Percentiles rank a stretch among this genome's conserved stretches.
phyloP scores from a whole-genome alignment of 2,888 invertebrate genomes.

The Didymodactylos carnosus region DNA sequence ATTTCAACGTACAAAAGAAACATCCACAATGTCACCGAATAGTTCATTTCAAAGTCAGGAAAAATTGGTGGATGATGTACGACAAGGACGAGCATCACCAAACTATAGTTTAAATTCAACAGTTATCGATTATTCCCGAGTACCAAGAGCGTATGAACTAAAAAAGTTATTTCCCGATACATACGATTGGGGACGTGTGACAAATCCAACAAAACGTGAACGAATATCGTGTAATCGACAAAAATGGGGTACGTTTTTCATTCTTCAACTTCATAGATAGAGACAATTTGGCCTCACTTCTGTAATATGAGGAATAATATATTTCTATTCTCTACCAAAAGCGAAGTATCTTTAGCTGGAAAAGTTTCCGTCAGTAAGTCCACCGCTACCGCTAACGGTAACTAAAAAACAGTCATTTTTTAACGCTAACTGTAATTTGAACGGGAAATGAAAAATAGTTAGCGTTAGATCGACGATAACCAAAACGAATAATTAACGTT shows the following conservation, averaged over 20 bases:
- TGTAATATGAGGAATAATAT: too few species aligned
- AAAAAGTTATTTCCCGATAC: not conserved
- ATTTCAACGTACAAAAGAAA: not conserved
- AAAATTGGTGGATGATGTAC: not conserved
- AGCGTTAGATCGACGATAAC: too few species aligned
- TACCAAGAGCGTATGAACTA: not conserved
- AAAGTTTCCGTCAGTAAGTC: too few species aligned
- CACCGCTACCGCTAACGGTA: too few species aligned
- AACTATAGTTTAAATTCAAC: not conserved
- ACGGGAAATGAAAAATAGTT: too few species aligned
- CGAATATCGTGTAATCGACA: not conserved
- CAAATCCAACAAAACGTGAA: not conserved
- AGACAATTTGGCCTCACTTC: too few species aligned
- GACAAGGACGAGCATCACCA: not conserved
- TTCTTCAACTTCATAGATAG: too few species aligned
- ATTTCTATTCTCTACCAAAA: too few species aligned
- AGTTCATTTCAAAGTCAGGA: not conserved
- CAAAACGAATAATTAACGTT: too few species aligned
- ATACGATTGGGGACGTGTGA: not conserved
- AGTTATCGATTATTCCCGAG: not conserved
- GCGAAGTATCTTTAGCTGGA: too few species aligned
- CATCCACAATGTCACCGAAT: not conserved
- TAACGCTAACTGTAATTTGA: too few species aligned
- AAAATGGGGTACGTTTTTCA: slow-evolving; percentile 1
- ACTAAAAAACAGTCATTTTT: too few species aligned